Evolutionary conservation across 1,140 invertebrate species (phyloP), one percentile per base, ranked within the genome.

Genomic region (Ptiloglossa arizonensis): DNA sequence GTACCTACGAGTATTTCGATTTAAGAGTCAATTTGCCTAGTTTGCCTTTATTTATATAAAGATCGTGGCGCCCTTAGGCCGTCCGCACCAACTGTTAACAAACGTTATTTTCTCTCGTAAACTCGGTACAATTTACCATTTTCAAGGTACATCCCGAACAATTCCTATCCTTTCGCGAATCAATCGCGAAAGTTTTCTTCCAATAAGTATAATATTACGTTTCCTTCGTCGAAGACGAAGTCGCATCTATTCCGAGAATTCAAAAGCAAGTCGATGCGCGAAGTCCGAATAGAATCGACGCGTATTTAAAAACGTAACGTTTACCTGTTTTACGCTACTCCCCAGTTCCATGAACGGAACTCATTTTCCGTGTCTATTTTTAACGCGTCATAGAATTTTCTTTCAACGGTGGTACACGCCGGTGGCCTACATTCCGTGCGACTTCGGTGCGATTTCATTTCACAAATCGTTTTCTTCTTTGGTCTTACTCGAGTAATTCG

Each of bases 51-150:
- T 89, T 89, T 89, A 87, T 88, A 75, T 87, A 79, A 80, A 83
- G 62, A 56, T 62, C 71, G 75, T 86, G 89, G 72, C 80, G 73
- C 75, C 71, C 78, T 85, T 81, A 83, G 63, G 81, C 87, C 82
- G 76, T 44, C 68, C 68, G 63, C 48, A 85, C 70, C 67, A 83
- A 87, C 54, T 89, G 87, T 89, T 89, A 89, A 90, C 77, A 89
- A 88, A 89, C 71, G 86, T 44, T 89, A 88, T 87, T 89, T 89
- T 89, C 89, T 85, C 86, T 86, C 88, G 75, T 79, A 87, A 41
- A 52, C 9, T 32, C 60, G 0, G 22, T 35, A 19, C 11, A 22
- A 66, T 81, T 81, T 73, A 82, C 44, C 80, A 62, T 54, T 15
- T n/a, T n/a, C n/a, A n/a, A n/a, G n/a, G 0, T 29, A 41, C 1